A percentile compares a stretch with the other conserved stretches of the same genome.
Evolutionary conservation across 2,888 invertebrate genomes (phyloP).

Genomic region (Cheiracanthium punctorium): DNA sequence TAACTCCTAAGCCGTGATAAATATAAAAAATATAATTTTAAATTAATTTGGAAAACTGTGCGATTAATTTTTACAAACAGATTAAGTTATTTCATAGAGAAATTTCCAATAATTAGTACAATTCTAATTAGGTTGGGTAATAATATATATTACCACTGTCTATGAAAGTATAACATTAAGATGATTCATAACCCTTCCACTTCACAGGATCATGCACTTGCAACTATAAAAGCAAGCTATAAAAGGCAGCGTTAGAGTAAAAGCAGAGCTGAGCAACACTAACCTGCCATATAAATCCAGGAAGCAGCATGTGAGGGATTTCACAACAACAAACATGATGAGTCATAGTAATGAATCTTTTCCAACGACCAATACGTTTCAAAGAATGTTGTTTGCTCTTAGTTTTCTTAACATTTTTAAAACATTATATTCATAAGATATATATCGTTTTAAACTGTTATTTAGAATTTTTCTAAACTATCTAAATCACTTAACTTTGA

Average conservation of each 20-base stretch:
- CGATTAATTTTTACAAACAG: too few relatives aligned
- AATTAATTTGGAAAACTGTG: too few relatives aligned
- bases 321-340: constrained; percentile 71
- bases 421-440: constrained; percentile 27
- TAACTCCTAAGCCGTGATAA: too few relatives aligned
- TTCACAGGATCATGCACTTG: constrained; percentile 49
- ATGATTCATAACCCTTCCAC: constrained; percentile 12
- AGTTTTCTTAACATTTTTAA: constrained; percentile 59
- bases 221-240: constrained; percentile 53
- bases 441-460: not conserved
- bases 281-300: constrained; percentile 70
- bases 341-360: constrained; percentile 65
- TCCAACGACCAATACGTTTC: constrained; percentile 67
- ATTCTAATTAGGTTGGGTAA: too few relatives aligned
- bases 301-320: constrained; percentile 67
- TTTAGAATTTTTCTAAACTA: too few relatives aligned
- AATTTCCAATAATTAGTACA: too few relatives aligned
- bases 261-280: constrained; percentile 59
- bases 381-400: constrained; percentile 52
- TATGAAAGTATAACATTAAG: too few relatives aligned
- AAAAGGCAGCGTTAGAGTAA: constrained; percentile 41
- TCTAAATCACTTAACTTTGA: too few relatives aligned
- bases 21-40: too few relatives aligned
- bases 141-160: too few relatives aligned
- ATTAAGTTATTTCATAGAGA: too few relatives aligned